Evolutionary conservation across 2,113 vertebrate species (phyloP).

Genomic region (Oreochromis spilurus): DNA sequence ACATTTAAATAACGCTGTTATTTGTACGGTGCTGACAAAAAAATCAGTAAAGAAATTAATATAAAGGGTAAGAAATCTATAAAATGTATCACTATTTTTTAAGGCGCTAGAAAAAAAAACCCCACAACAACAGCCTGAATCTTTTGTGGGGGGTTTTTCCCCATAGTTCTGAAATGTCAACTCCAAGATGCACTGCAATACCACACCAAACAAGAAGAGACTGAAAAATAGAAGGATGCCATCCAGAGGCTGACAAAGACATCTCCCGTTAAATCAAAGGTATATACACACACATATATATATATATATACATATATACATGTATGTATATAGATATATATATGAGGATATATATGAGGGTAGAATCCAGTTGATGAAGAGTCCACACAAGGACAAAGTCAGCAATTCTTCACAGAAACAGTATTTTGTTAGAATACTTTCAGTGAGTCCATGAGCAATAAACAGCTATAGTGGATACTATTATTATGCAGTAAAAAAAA

Average conservation of each 20-base stretch:
- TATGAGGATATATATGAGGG: background rate
- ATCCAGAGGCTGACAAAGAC: slow-evolving; percentile 21
- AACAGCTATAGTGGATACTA: background rate
- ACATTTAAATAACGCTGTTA: background rate
- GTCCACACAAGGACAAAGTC: background rate
- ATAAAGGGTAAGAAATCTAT: background rate
- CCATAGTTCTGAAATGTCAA: background rate
- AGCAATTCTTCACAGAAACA: background rate
- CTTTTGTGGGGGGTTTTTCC: background rate
- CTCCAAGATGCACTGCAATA: slow-evolving; percentile 41
- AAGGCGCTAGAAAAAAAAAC: rapidly evolving
- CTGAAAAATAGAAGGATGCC: background rate
- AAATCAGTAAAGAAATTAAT: background rate
- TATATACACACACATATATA: no score
- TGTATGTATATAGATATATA: rapidly evolving
- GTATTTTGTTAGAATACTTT: background rate
- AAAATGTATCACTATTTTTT: background rate
- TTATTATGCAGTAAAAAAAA: background rate
- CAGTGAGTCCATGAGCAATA: background rate
- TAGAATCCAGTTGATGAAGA: background rate
- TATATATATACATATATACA: no score
- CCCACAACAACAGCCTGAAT: background rate
- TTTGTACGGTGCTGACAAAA: background rate
- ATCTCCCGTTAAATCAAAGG: background rate
- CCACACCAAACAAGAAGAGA: slow-evolving; percentile 5